A percentile compares a stretch with the other conserved stretches of the same genome.
phyloP scores from a whole-genome alignment of 2,888 invertebrate genomes.

The Tachina grossa region DNA sequence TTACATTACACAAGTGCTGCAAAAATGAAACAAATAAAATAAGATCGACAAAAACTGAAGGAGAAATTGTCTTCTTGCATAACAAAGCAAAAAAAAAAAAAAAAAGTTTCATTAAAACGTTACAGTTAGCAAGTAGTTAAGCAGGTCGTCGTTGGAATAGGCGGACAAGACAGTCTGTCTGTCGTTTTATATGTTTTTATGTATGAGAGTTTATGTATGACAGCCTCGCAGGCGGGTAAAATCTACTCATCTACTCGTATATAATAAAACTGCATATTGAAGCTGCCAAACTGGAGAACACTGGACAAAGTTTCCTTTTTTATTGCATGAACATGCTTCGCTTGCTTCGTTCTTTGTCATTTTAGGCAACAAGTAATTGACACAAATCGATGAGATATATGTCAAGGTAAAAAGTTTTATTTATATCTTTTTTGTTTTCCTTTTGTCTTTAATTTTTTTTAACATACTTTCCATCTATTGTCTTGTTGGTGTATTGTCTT shows the following conservation, averaged over 20 bases:
- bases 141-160: conserved; percentile 56
- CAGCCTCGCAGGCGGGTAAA: conserved; percentile 1
- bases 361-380: conserved; percentile 79
- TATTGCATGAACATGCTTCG: conserved; percentile 37
- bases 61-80: conserved; percentile 38
- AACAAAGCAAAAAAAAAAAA: background rate
- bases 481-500: conserved; percentile 61
- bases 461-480: conserved; percentile 42
- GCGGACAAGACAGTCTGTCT: conserved; percentile 6
- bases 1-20: conserved; percentile 78
- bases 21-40: conserved; percentile 48
- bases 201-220: conserved; percentile 7
- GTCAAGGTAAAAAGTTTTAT: conserved; percentile 77
- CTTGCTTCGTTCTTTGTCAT: conserved; percentile 69
- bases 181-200: conserved; percentile 3
- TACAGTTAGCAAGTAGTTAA: conserved; percentile 70
- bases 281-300: conserved; percentile 46
- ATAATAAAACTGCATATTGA: conserved; percentile 44
- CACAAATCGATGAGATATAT: conserved; percentile 81
- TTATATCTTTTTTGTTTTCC: conserved; percentile 23
- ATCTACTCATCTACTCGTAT: background rate
- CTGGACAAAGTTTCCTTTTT: conserved; percentile 59
- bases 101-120: conserved; percentile 66
- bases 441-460: conserved; percentile 8
- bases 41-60: conserved; percentile 70